These are phyloP conservation scores for Calycopis cecrops DNA, from an alignment of 1,140 invertebrate species.

Conservation along the genomic window DNA sequence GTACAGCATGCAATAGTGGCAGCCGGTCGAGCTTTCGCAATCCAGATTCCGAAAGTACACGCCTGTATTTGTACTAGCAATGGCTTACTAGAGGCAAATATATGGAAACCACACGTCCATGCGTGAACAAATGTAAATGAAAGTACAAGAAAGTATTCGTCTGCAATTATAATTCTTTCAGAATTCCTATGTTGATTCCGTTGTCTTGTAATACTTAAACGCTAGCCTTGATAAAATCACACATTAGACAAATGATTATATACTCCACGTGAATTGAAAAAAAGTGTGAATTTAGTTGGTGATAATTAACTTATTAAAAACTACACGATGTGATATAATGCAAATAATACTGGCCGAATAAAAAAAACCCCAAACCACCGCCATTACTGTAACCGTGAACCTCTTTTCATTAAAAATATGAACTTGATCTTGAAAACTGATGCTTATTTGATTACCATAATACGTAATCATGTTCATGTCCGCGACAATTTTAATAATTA, in stretches of 20 bases:
- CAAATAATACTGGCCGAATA: too few species aligned
- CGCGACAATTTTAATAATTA: constrained; percentile 4
- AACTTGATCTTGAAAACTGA: constrained; percentile 24
- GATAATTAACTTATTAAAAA: too few species aligned
- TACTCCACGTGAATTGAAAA: too few species aligned
- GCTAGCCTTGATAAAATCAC: too few species aligned
- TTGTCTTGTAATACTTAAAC: too few species aligned
- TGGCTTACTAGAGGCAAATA: constrained; percentile 21
- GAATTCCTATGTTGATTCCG: neutral
- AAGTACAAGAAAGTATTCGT: constrained; percentile 18
- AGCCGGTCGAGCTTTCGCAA: constrained; percentile 59
- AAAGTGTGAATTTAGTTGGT: too few species aligned
- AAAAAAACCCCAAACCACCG: neutral
- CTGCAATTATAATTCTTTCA: neutral
- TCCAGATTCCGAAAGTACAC: constrained; percentile 34
- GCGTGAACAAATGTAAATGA: constrained; percentile 18
- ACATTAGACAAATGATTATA: too few species aligned
- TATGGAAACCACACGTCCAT: constrained; percentile 18
- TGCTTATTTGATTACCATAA: constrained; percentile 3
- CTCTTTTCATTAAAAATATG: constrained; percentile 21
- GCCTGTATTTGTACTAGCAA: constrained; percentile 26
- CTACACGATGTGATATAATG: too few species aligned
- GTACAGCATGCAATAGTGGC: constrained; percentile 50
- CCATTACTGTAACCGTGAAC: constrained; percentile 38
- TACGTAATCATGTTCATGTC: constrained; percentile 11